These are phyloP conservation scores for Zaprionus gabonicus DNA, from an alignment of 1,140 invertebrate genomes.

Conservation along the genomic window DNA sequence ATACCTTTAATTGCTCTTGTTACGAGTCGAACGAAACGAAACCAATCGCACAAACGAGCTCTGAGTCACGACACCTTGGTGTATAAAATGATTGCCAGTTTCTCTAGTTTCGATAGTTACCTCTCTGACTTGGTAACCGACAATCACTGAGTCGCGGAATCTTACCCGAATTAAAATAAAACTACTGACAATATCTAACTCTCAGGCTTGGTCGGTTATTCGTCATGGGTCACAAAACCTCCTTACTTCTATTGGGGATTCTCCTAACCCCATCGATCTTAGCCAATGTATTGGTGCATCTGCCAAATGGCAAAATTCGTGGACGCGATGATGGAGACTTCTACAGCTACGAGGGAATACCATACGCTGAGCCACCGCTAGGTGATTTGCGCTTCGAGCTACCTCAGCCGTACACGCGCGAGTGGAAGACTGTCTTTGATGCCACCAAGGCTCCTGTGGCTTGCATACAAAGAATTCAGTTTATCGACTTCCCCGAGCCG, in stretches of 20 bases:
- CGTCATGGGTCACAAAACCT: neutral
- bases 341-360: slow-evolving; percentile 85
- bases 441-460: slow-evolving; percentile 25
- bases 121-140: neutral
- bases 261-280: neutral
- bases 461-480: slow-evolving; percentile 55
- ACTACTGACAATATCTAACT: neutral
- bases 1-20: neutral
- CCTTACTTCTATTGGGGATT: neutral
- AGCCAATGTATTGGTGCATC: slow-evolving; percentile 34
- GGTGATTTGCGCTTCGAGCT: slow-evolving; percentile 83
- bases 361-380: slow-evolving; percentile 84
- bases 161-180: neutral
- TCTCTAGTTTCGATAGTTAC: neutral
- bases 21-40: neutral
- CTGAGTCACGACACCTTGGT: neutral
- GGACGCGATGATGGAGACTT: slow-evolving; percentile 85
- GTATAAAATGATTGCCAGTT: neutral
- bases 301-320: slow-evolving; percentile 73
- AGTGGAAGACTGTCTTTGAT: slow-evolving; percentile 42
- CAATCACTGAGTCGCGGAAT: neutral
- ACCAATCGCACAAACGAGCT: neutral
- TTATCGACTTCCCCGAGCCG: slow-evolving; percentile 28
- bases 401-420: slow-evolving; percentile 24
- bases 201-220: neutral